Evolutionary conservation across 2,113 vertebrate genomes (phyloP).

Genomic region (Greenwoodochromis staneri): DNA sequence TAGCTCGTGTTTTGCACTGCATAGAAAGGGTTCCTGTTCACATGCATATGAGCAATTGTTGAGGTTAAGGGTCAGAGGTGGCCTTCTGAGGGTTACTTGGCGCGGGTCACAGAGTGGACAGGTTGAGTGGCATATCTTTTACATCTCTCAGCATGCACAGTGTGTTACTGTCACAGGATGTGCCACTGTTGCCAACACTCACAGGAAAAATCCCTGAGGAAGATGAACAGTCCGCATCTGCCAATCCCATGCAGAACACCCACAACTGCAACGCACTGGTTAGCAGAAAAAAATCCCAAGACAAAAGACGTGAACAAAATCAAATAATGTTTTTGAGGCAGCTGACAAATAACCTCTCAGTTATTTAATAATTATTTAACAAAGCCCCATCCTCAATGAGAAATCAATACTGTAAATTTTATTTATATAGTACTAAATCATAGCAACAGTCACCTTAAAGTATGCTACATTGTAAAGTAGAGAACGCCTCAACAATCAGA

Average conservation of each 20-base stretch:
- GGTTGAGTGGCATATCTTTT: conserved; percentile 17
- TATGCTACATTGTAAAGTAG: neutral
- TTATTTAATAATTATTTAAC: neutral
- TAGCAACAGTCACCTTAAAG: neutral
- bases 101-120: neutral
- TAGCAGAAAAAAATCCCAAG: neutral
- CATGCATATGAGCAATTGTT: neutral
- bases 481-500: neutral
- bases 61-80: neutral
- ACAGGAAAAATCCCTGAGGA: neutral
- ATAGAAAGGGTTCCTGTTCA: neutral
- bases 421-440: neutral
- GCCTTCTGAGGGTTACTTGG: conserved; percentile 17
- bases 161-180: neutral
- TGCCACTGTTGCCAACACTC: neutral
- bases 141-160: conserved; percentile 19
- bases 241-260: neutral
- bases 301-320: neutral
- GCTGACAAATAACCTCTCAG: neutral
- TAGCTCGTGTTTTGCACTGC: neutral
- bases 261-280: neutral
- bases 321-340: neutral
- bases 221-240: conserved; percentile 15
- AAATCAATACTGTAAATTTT: neutral
- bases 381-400: neutral